A percentile compares a stretch with the other conserved stretches of the same genome.
Evolutionary conservation across 2,113 vertebrate genomes (phyloP).

Genomic region (Jacana jacana): DNA sequence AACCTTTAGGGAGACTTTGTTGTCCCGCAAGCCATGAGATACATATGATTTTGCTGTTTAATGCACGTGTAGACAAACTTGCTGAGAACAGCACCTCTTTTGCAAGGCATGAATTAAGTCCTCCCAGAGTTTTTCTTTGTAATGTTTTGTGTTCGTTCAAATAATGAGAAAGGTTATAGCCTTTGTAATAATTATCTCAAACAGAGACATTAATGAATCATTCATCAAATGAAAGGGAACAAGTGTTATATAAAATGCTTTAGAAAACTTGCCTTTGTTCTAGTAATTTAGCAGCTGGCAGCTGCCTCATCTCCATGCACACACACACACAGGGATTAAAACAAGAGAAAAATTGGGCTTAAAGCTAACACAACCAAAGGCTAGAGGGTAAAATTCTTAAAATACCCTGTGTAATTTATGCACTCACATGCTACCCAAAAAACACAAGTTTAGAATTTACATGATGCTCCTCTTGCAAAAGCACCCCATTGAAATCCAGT

Average conservation of each 20-base stretch:
- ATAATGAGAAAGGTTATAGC: constrained; percentile 24
- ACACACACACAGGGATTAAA: not conserved
- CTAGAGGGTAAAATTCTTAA: not conserved
- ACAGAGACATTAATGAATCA: constrained; percentile 47
- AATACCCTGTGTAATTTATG: not conserved
- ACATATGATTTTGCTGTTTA: not conserved
- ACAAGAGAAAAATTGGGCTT: not conserved
- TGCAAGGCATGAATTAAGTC: not conserved
- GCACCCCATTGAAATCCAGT: not conserved
- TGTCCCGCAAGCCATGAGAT: not conserved
- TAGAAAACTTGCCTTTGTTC: constrained; percentile 43
- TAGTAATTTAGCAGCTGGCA: constrained; percentile 50
- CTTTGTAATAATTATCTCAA: constrained; percentile 12
- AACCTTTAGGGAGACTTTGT: not conserved
- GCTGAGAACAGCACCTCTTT: not conserved
- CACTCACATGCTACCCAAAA: not conserved
- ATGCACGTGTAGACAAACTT: not conserved
- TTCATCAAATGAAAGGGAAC: constrained; percentile 44
- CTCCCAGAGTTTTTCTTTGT: not conserved
- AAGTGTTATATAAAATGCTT: constrained; percentile 29
- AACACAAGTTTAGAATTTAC: not conserved
- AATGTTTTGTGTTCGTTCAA: not conserved
- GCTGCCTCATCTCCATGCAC: constrained; percentile 18
- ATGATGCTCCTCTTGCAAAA: not conserved
- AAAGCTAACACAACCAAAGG: not conserved